A percentile compares a stretch with the other conserved stretches of the same genome.
Evolutionary conservation across 2,888 invertebrate species (phyloP).

Genomic region (Agapostemon virescens): DNA sequence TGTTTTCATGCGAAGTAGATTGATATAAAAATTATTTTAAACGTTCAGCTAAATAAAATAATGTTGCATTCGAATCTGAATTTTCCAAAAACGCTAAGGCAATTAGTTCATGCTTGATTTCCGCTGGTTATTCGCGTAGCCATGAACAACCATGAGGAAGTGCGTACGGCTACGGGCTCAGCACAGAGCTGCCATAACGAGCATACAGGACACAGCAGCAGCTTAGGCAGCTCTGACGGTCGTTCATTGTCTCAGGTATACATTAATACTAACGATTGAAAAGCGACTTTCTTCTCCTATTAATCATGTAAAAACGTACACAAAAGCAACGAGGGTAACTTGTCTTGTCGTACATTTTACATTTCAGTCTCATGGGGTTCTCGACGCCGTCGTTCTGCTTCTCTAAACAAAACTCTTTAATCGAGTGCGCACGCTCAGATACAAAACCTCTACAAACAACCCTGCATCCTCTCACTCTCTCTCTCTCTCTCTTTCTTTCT

Average conservation of each 20-base stretch:
- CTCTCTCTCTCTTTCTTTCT: not conserved
- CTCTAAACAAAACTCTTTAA: conserved; percentile 18
- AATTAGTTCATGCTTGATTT: not conserved
- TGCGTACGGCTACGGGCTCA: conserved; percentile 75
- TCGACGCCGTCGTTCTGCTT: conserved; percentile 66
- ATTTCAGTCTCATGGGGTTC: conserved; percentile 78
- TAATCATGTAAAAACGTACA: conserved; percentile 73
- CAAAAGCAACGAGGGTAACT: conserved; percentile 77
- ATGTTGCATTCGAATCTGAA: not conserved
- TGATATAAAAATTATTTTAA: not conserved
- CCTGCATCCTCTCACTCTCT: not conserved
- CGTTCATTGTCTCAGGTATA: conserved; percentile 70
- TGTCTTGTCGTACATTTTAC: conserved; percentile 77
- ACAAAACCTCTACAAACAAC: conserved; percentile 20
- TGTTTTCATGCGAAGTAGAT: not conserved
- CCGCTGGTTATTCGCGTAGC: not conserved
- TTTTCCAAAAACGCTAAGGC: not conserved
- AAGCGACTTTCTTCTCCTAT: conserved; percentile 60
- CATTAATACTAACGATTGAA: conserved; percentile 76
- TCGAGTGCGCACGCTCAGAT: conserved; percentile 26
- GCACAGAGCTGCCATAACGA: conserved; percentile 65
- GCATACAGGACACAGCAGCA: conserved; percentile 40
- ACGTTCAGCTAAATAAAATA: not conserved
- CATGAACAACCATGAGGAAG: not conserved
- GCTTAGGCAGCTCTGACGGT: conserved; percentile 55